Percentiles rank a stretch among this genome's conserved stretches.
Conservation (phyloP, 1,140 invertebrate species). For the Apolygus lucorum region DNA sequence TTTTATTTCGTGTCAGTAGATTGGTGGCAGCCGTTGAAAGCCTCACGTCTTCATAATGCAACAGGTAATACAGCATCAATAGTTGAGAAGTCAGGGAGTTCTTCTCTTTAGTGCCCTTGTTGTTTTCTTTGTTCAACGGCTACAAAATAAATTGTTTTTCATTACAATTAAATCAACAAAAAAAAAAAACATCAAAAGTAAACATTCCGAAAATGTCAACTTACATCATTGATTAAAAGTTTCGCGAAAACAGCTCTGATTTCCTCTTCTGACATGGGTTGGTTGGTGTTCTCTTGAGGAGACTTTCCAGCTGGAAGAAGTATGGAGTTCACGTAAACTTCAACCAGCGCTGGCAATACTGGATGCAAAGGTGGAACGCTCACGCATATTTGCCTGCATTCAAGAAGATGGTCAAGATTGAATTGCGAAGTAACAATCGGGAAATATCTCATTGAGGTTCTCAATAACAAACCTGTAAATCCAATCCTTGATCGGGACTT, state of each 20-base stretch:
- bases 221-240: slow-evolving; percentile 45
- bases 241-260: slow-evolving; percentile 76
- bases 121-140: neutral
- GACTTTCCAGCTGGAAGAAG: slow-evolving; percentile 63
- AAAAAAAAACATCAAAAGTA: neutral
- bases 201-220: no score
- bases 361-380: slow-evolving; percentile 82
- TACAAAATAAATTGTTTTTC: no score
- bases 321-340: slow-evolving; percentile 92
- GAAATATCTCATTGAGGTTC: no score
- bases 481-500: slow-evolving; percentile 42
- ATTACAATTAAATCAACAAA: neutral
- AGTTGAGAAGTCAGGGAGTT: slow-evolving; percentile 76
- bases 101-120: neutral
- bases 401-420: neutral
- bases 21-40: slow-evolving; percentile 42
- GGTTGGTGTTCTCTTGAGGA: slow-evolving; percentile 59
- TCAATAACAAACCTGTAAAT: slow-evolving; percentile 33
- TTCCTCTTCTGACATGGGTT: slow-evolving; percentile 85
- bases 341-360: slow-evolving; percentile 83
- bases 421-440: neutral
- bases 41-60: slow-evolving; percentile 87
- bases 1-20: slow-evolving; percentile 45
- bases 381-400: slow-evolving; percentile 69
- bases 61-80: slow-evolving; percentile 81